These are phyloP conservation scores for Melanotaenia trifasciata DNA, from an alignment of 2,797 vertebrate species.

Conservation along the genomic window DNA sequence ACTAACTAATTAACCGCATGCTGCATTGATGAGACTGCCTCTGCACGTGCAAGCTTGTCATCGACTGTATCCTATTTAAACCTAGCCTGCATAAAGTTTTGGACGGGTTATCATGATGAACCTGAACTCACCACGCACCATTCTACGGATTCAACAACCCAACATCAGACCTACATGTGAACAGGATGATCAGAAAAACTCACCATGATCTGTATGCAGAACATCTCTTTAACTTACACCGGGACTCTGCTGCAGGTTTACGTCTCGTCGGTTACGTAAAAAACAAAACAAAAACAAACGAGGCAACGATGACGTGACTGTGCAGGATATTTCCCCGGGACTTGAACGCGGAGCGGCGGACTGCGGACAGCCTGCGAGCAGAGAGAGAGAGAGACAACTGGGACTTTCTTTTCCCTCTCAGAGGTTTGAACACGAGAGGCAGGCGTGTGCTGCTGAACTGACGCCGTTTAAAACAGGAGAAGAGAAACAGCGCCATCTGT, in stretches of 20 bases:
- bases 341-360: slow-evolving; percentile 5
- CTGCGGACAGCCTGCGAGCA: slow-evolving; percentile 26
- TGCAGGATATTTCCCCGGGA: slow-evolving; percentile 37
- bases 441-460: slow-evolving; percentile 18
- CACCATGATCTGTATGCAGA: slow-evolving; percentile 70
- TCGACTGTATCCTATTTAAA: not conserved
- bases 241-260: slow-evolving; percentile 33
- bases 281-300: slow-evolving; percentile 14
- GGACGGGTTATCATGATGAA: not conserved
- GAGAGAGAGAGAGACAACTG: slow-evolving; percentile 14
- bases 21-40: not conserved
- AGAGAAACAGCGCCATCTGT: slow-evolving; percentile 53
- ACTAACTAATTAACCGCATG: not conserved
- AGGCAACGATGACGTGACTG: slow-evolving; percentile 37
- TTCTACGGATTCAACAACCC: not conserved
- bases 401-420: slow-evolving; percentile 75
- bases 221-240: slow-evolving; percentile 57
- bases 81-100: slow-evolving; percentile 43
- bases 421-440: slow-evolving; percentile 74
- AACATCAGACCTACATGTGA: slow-evolving; percentile 22
- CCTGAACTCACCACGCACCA: not conserved
- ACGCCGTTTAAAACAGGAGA: not conserved
- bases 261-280: slow-evolving; percentile 26
- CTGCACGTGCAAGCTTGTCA: slow-evolving; percentile 5
- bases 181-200: slow-evolving; percentile 12